Percentiles rank a stretch among this genome's conserved stretches.
phyloP scores from a whole-genome alignment of 2,888 invertebrate species.

The Lepas anatifera region DNA sequence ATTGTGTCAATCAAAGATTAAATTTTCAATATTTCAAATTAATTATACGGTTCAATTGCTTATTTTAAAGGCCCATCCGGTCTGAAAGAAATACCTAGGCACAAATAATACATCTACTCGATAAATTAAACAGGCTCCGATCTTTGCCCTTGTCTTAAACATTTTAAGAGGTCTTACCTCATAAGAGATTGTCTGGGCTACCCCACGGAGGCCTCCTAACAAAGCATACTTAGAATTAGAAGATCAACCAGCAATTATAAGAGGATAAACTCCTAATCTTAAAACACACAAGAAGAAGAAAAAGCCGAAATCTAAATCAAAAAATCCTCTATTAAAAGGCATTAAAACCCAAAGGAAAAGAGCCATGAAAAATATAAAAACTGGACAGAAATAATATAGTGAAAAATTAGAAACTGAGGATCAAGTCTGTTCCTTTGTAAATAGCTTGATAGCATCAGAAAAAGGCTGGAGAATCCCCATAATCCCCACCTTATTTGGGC shows the following conservation, averaged over 20 bases:
- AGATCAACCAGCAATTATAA: conserved; percentile 51
- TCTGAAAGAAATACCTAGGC: too few relatives aligned
- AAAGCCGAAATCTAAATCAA: conserved; percentile 44
- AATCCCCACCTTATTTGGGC: conserved; percentile 55
- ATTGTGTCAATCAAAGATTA: too few relatives aligned
- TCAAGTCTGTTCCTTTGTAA: conserved; percentile 50
- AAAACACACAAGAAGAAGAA: conserved; percentile 53
- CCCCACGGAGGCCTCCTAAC: conserved; percentile 51
- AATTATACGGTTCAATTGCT: too few relatives aligned
- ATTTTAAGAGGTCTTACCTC: too few relatives aligned
- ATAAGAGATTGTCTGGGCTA: conserved; percentile 64
- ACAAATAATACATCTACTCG: too few relatives aligned
- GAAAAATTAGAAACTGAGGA: conserved; percentile 47
- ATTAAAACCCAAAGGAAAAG: conserved; percentile 46
- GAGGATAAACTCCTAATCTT: conserved; percentile 49
- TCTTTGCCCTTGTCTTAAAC: too few relatives aligned
- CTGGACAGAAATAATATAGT: conserved; percentile 41
- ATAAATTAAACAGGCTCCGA: too few relatives aligned
- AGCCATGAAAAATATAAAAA: conserved; percentile 46
- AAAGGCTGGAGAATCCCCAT: conserved; percentile 54
- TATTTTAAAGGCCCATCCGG: too few relatives aligned
- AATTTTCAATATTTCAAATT: too few relatives aligned
- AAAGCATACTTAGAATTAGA: conserved; percentile 61
- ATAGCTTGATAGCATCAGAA: conserved; percentile 57
- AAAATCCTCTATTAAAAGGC: conserved; percentile 37